Percentiles rank a stretch among this genome's conserved stretches.
Conservation (phyloP, 1,140 invertebrate species). For the Tetragnatha versicolor region DNA sequence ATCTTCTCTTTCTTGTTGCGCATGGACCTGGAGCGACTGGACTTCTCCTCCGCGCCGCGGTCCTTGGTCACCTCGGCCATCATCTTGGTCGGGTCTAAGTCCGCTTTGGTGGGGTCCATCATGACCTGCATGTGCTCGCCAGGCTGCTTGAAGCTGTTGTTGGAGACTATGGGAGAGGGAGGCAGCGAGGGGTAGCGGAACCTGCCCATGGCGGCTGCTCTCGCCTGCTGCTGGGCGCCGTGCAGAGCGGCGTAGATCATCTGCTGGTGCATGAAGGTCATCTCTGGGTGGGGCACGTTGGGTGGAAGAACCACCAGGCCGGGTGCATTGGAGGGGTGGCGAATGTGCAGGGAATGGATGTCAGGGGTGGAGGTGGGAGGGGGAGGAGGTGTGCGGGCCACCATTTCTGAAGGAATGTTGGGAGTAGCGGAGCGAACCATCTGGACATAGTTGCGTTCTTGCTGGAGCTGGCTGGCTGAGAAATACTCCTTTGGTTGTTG, state of each 20-base stretch:
- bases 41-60: slow-evolving; percentile 18
- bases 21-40: slow-evolving; percentile 23
- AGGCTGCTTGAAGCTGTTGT: slow-evolving; percentile 45
- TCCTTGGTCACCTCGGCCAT: slow-evolving; percentile 4
- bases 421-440: slow-evolving; percentile 55
- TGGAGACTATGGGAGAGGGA: slow-evolving; percentile 2
- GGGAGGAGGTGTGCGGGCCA: slow-evolving; percentile 56
- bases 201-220: slow-evolving; percentile 35
- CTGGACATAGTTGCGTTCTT: slow-evolving; percentile 48
- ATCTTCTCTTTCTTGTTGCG: slow-evolving; percentile 45
- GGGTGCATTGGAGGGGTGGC: slow-evolving; percentile 53
- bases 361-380: slow-evolving; percentile 50
- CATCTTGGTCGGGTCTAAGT: too few species aligned
- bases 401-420: slow-evolving; percentile 53
- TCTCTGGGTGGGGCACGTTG: slow-evolving; percentile 7
- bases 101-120: too few species aligned
- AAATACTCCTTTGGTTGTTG: slow-evolving; percentile 59
- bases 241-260: slow-evolving; percentile 53
- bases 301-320: slow-evolving; percentile 23
- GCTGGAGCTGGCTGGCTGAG: slow-evolving; percentile 41
- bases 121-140: not conserved
- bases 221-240: slow-evolving; percentile 7
- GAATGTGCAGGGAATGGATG: not conserved
- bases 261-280: slow-evolving; percentile 55
- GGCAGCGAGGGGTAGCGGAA: slow-evolving; percentile 15